Evolutionary conservation across 2,888 invertebrate species (phyloP).

Genomic region (Drosophila meridionalis): DNA sequence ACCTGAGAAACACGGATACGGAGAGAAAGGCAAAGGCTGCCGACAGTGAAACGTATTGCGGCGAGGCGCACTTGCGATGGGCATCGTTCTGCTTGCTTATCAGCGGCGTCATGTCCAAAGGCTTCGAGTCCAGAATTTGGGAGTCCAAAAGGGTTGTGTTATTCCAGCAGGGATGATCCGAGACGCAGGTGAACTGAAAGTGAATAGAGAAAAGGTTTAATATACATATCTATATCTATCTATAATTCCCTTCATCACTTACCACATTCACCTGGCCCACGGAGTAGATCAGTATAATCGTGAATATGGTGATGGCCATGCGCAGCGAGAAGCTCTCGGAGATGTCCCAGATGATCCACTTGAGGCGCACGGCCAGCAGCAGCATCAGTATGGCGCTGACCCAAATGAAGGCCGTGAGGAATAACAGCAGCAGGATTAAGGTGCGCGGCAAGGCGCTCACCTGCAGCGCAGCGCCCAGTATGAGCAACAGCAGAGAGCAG

Average conservation of each 20-base stretch:
- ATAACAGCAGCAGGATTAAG: slow-evolving; percentile 92
- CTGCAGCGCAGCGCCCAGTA: slow-evolving; percentile 91
- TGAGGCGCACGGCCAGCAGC: slow-evolving; percentile 92
- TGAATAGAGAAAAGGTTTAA: too few species aligned
- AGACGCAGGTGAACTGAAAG: slow-evolving; percentile 88
- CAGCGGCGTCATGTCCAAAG: slow-evolving; percentile 22
- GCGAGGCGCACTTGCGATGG: slow-evolving; percentile 93
- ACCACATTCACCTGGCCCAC: slow-evolving; percentile 97
- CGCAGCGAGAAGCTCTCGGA: slow-evolving; percentile 93
- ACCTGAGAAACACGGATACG: slow-evolving; percentile 92
- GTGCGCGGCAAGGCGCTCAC: slow-evolving; percentile 92
- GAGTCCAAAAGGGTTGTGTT: slow-evolving; percentile 55
- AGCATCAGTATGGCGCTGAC: slow-evolving; percentile 94
- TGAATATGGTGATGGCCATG: slow-evolving; percentile 94
- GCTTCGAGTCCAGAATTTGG: slow-evolving; percentile 16
- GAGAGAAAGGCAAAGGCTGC: slow-evolving; percentile 94
- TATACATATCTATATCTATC: too few species aligned
- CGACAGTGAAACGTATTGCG: slow-evolving; percentile 94
- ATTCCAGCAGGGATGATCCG: slow-evolving; percentile 84
- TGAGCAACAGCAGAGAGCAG: slow-evolving; percentile 90
- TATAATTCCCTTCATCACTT: slow-evolving; percentile 85
- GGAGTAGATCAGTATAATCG: slow-evolving; percentile 93
- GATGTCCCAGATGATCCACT: slow-evolving; percentile 94
- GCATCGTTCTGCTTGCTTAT: slow-evolving; percentile 84
- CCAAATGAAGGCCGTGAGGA: slow-evolving; percentile 96